Evolutionary conservation across 2,888 invertebrate species (phyloP), one percentile per base, ranked within the genome.

Genomic region (Drosophila neoperkinsi): DNA sequence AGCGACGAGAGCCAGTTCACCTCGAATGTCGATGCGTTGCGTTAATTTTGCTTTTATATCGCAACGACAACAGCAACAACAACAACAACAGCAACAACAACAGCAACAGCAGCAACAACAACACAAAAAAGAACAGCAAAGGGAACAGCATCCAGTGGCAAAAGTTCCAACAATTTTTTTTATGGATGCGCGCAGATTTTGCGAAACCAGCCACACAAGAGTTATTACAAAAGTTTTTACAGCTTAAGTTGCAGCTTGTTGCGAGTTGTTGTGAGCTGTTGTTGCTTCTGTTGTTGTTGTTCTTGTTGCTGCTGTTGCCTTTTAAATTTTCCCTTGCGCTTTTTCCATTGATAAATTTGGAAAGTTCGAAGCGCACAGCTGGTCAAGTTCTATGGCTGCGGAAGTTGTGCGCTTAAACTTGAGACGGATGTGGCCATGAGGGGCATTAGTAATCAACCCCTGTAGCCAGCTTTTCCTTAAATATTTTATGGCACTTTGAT

Each of bases 21-120:
- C 80, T 82, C 77, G 68, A 72, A 66, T 77, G 77, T 83, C 83
- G 81, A 83, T 83, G 80, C 81, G 58, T 80, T 80, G 81, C 84
- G 80, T 80, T 80, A 83, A 80, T 80, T 80, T 80, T 83, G 81
- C 73, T 83, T 83, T 80, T 73, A 83, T 83, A 73, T 77, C 62
- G 53, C 62, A 63, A 51, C 61, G 52, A 58, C 49, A 60, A 41
- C 53, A 36, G 31, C 50, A 60, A 41, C 56, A 61, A 46, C 53
- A 49, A 7, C 16, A 52, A 0, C 50, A 30, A 1, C 49, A 50
- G 1, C 49, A 50, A 9, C 25, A 55, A 13, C 34, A 34, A 6
- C 25, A 55, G 11, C 5, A 18, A 18, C 28, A 18, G 25, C 25
- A n/a, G 11, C 10, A 10, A n/a, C 49, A 59, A 53, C 46, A 57